Base-by-base conservation (phyloP, 92 coral and sea anemone species). In the Epizoanthus illoricatus region DNA sequence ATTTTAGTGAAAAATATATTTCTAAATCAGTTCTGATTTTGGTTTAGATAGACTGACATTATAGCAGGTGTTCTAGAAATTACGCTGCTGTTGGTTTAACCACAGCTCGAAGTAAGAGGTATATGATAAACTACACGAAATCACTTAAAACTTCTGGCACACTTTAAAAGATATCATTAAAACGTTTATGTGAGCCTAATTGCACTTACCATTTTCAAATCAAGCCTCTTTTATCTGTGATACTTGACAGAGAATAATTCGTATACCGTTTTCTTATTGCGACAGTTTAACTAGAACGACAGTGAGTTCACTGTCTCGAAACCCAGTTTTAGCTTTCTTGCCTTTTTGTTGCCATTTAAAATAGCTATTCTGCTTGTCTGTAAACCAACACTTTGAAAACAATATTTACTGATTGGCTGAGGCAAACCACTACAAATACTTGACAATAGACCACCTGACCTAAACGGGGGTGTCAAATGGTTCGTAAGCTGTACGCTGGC, bases 371-470 rank as follows among this genome's bases (percentile, higher is more conserved):
- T 20, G 28, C 28, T 5, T 28, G 55, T 36, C 42, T 24, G 47
- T 68, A 57, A 56, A 74, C 21, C n/a, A 56, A 33, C 20, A 54
- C 43, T 21, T 74, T 76, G 39, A 61, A 76, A 63, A 76, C 62
- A 64, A 63, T 42, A 63, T 20, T 43, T 23, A 21, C 71, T 78
- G 82, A 78, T 78, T 78, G 82, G 82, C 49, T 19, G 60, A 61
- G 71, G 7, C 43, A 19, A 64, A 49, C 70, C 18, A 69, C 40
- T 62, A 43, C 23, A 62, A 78, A 43, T 41, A 4, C 21, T 65
- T 78, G 33, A 52, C 69, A 78, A 78, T 78, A 24, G 82, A 63
- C 82, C 42, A 78, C 71, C 28, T 61, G 66, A 15, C 23, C 24
- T 3, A 24, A 52, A 5, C 9, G 66, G 24, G 40, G 39, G 52